Percentiles rank a stretch among this genome's conserved stretches.
Conservation (phyloP, 2,888 invertebrate genomes). For the Quadriops clusia region DNA sequence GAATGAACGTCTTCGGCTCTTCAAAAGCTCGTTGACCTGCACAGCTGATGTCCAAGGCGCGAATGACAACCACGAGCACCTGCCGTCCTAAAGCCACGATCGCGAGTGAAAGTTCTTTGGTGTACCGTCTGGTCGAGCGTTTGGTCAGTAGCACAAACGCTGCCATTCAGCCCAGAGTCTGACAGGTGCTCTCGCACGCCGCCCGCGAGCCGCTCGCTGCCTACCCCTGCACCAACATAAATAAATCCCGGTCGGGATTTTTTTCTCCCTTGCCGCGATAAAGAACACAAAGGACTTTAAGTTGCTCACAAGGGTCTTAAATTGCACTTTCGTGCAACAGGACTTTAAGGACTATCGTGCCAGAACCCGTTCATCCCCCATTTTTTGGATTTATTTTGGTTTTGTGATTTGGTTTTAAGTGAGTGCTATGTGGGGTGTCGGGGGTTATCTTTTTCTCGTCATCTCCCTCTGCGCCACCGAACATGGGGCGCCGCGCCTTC, state of each 20-base stretch:
- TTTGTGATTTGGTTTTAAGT: constrained; percentile 12
- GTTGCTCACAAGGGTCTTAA: too few relatives aligned
- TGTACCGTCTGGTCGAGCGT: constrained; percentile 19
- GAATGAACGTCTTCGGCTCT: constrained; percentile 23
- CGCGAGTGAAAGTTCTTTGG: constrained; percentile 23
- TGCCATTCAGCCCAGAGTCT: constrained; percentile 31
- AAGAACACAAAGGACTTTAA: too few relatives aligned
- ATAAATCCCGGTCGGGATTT: too few relatives aligned
- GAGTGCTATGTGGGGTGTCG: constrained; percentile 27
- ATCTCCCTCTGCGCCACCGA: constrained; percentile 26
- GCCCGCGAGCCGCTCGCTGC: too few relatives aligned
- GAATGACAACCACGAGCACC: constrained; percentile 19
- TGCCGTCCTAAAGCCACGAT: constrained; percentile 13
- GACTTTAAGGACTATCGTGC: constrained; percentile 1
- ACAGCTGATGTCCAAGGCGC: constrained; percentile 16
- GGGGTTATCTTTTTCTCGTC: constrained; percentile 28
- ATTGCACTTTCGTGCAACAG: too few relatives aligned
- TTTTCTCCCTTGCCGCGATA: too few relatives aligned
- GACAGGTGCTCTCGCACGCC: too few relatives aligned
- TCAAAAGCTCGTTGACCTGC: constrained; percentile 17
- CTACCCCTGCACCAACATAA: too few relatives aligned
- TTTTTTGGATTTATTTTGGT: too few relatives aligned
- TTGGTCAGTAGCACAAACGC: constrained; percentile 34
- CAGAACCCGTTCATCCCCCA: too few relatives aligned
- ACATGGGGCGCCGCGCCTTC: constrained; percentile 41